Base-by-base conservation (phyloP, 2,797 vertebrate species). In the Xenops minutus region DNA sequence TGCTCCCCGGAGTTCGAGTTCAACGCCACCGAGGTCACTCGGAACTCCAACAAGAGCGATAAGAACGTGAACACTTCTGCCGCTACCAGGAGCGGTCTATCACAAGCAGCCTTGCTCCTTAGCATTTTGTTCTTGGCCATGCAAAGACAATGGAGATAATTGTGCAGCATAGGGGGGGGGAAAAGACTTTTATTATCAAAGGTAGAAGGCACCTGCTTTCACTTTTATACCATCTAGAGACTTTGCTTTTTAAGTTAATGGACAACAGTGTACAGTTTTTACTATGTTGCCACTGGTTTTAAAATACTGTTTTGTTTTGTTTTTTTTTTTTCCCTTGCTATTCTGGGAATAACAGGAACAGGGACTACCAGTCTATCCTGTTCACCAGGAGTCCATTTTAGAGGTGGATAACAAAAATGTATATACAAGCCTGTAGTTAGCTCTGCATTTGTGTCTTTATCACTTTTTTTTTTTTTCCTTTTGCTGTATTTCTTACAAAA, bases 1-100 rank as follows among this genome's bases (percentile, higher is more conserved):
- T 99, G 99, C 34, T 96, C 98, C 55, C 95, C 87, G 0, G 98
- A 99, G 92, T 98, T 99, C 4, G 99, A 99, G 96, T 98, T 98
- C 97, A 99, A 99, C 0, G 67, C 90, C 44, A 98, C 98, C 1
- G 97, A 98, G 52, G 95, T 97, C 68, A 81, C 97, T 0, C 97
- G 95, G 20, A 97, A 55, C 85, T 96, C 90, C 63, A 97, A 93
- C 80, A 87, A 93, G 96, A 95, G 85, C 1, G 96, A 97, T 32
- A 97, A 98, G 92, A 92, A 54, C 24, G 30, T 36, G 34, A 89
- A 84, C 87, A 88, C 82, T n/a, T 96, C 97, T 9, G 85, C 96
- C 1, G 90, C 97, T 55, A 4, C 44, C n/a, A n/a, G 88, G 5
- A 88, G 89, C 18, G 36, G 90, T 10, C 93, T 96, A 44, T 97